phyloP scores from a whole-genome alignment of 2,113 vertebrate species.

The Pituophis catenifer region DNA sequence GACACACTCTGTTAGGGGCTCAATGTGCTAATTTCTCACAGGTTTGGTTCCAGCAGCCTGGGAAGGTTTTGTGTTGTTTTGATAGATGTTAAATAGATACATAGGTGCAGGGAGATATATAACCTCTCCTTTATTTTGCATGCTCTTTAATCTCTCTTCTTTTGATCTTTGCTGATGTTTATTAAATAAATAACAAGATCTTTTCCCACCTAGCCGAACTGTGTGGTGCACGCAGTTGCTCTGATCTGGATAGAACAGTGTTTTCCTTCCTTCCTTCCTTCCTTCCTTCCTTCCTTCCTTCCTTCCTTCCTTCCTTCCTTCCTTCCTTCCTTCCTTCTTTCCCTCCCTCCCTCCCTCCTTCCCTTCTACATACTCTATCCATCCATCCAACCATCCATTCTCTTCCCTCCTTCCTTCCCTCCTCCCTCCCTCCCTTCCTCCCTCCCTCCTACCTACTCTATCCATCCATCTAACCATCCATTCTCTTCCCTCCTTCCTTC shows the following conservation, averaged over 20 bases:
- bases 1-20: neutral
- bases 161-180: neutral
- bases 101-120: neutral
- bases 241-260: neutral
- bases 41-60: neutral
- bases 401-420: neutral
- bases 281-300: neutral
- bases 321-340: neutral
- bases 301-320: neutral
- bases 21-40: neutral
- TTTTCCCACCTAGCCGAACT: neutral
- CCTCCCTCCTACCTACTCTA: too few relatives aligned
- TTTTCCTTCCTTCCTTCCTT: neutral
- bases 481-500: too few relatives aligned
- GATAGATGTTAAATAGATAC: neutral
- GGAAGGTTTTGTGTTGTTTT: neutral
- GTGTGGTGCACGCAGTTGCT: fast-evolving
- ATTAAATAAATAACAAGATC: neutral
- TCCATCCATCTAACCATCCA: too few relatives aligned
- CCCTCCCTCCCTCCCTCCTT: too few relatives aligned
- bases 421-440: too few relatives aligned
- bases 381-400: too few relatives aligned
- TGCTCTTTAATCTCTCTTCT: neutral
- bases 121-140: neutral
- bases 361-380: too few relatives aligned